phyloP scores from a whole-genome alignment of 2,797 vertebrate genomes.

The Epinephelus malabaricus region DNA sequence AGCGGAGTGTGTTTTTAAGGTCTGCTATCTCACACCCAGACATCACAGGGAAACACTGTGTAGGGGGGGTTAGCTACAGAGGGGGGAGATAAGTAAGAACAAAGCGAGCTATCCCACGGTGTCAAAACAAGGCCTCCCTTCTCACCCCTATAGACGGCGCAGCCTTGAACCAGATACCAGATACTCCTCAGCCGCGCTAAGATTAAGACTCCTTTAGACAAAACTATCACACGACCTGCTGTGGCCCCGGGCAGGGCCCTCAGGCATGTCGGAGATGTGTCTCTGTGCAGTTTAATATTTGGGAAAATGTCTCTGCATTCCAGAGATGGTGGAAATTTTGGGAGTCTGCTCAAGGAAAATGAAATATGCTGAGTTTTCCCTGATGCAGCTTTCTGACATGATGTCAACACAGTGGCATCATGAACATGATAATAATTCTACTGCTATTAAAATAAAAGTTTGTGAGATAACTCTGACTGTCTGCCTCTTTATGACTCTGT shows the following conservation, averaged over 20 bases:
- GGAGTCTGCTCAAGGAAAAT: neutral
- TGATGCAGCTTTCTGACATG: neutral
- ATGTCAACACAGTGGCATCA: neutral
- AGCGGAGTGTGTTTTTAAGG: constrained; percentile 27
- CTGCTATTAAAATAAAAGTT: neutral
- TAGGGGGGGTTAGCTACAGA: constrained; percentile 49
- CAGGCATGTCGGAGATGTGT: constrained; percentile 15
- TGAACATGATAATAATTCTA: neutral
- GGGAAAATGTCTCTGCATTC: constrained; percentile 2
- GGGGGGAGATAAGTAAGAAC: constrained; percentile 81
- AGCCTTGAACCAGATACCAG: constrained; percentile 69
- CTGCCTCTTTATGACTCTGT: too few relatives aligned
- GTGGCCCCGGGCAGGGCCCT: constrained; percentile 28
- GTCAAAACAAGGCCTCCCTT: constrained; percentile 83
- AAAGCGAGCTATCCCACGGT: constrained; percentile 76
- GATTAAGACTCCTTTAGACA: constrained; percentile 73
- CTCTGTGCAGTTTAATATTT: constrained; percentile 26
- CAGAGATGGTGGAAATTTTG: neutral
- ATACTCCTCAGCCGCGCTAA: constrained; percentile 52
- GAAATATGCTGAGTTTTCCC: neutral
- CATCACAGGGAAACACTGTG: constrained; percentile 54
- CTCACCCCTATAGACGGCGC: constrained; percentile 65
- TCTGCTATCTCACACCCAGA: constrained; percentile 41
- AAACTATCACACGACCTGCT: constrained; percentile 69
- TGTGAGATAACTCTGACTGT: neutral